Evolutionary conservation across 1,140 invertebrate genomes (phyloP), one percentile per base, ranked within the genome.

Genomic region (Brachionus rubens): DNA sequence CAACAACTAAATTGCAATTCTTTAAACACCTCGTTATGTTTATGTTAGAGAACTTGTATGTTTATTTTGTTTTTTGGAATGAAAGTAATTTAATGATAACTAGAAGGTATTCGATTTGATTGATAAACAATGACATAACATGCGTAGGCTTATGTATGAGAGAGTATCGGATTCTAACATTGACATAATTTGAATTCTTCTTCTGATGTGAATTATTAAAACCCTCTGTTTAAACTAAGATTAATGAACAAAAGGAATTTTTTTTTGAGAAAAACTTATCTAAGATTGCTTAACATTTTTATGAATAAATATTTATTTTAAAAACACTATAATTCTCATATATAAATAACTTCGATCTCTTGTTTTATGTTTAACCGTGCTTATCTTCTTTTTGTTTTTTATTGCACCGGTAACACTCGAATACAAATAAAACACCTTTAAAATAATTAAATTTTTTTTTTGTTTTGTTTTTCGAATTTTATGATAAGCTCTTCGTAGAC

Each of bases 211-310:
- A 36, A 36, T 5, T 36, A 36, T 5, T n/a, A 36, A 9, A 5
- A 36, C 9, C 4, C 4, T 36, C 3, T 36, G 33, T 36, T 36
- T 36, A 36, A 9, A 5, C 9, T 5, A 36, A 36, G 33, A 36
- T 36, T 36, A 36, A 36, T 36, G n/a, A 41, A 16, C 7, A 59
- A 59, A 3, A 54, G 36, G 36, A 36, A 59, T 59, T 16, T 59
- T 59, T 33, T 33, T 33, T 59, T 33, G 36, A 59, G 36, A 10
- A 36, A 59, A 9, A 59, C 54, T 59, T 59, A 59, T 59, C 54
- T 59, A 59, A 59, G n/a, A 59, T 59, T 59, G 54, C 54, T 36
- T 59, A 59, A 59, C 54, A 59, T 40, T 59, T 59, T n/a, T n/a
- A n/a, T 30, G 54, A 36, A 36, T 19, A 59, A 59, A 59, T 59